Percentiles rank a stretch among this genome's conserved stretches.
phyloP scores from a whole-genome alignment of 2,113 vertebrate species.

The Shinisaurus crocodilurus region DNA sequence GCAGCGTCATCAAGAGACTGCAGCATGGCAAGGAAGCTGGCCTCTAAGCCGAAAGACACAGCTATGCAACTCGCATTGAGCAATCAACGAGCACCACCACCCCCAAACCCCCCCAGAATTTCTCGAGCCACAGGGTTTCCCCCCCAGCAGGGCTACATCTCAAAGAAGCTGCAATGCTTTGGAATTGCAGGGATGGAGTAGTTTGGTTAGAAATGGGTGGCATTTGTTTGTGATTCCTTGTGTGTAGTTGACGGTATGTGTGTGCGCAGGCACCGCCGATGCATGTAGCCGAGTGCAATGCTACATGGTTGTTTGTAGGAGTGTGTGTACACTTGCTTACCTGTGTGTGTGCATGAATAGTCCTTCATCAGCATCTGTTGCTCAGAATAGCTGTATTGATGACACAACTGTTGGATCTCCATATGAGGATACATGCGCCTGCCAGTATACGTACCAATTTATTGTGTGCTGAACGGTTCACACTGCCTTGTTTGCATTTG shows the following conservation, averaged over 20 bases:
- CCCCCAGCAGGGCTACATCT: too few species aligned
- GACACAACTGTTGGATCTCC: background rate
- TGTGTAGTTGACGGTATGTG: rapidly evolving
- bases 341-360: background rate
- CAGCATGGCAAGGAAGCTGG: background rate
- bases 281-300: too few species aligned
- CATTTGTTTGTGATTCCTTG: background rate
- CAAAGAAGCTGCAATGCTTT: background rate
- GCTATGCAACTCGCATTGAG: background rate
- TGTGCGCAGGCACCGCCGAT: too few species aligned
- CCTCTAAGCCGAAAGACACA: background rate
- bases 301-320: too few species aligned
- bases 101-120: too few species aligned
- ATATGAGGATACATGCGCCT: too few species aligned
- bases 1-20: background rate
- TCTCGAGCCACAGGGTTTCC: too few species aligned
- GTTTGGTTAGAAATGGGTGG: background rate
- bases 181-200: background rate
- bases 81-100: background rate
- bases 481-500: background rate
- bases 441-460: too few species aligned
- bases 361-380: background rate
- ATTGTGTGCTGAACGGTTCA: background rate
- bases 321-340: background rate
- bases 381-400: background rate